phyloP scores from a whole-genome alignment of 2,888 invertebrate genomes.

The Ophonus ardosiacus region DNA sequence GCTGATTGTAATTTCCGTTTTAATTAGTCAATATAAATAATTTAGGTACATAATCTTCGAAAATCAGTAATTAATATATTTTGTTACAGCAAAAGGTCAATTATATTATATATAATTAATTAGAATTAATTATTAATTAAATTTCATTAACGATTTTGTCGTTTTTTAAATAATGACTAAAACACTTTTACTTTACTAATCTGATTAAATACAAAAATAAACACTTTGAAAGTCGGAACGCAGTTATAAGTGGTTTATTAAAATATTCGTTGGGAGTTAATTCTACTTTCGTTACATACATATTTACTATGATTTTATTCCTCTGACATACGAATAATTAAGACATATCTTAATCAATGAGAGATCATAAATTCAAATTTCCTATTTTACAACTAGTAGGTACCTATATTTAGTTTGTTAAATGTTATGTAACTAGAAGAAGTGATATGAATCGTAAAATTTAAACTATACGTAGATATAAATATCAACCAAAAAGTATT shows the following conservation, averaged over 20 bases:
- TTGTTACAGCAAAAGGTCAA: background rate
- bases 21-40: conserved; percentile 15
- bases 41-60: conserved; percentile 6
- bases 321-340: too few species aligned
- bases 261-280: background rate
- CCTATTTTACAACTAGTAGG: too few species aligned
- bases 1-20: background rate
- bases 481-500: too few species aligned
- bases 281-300: too few species aligned
- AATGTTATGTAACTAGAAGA: too few species aligned
- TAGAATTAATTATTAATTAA: conserved; percentile 27
- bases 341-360: too few species aligned
- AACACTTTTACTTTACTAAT: background rate
- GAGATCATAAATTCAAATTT: too few species aligned
- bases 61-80: conserved; percentile 11
- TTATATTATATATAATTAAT: conserved; percentile 32
- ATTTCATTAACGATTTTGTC: conserved; percentile 1
- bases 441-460: too few species aligned
- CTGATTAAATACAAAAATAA: background rate
- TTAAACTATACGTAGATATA: too few species aligned
- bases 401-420: too few species aligned
- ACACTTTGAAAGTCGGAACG: background rate
- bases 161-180: background rate
- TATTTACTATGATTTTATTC: too few species aligned
- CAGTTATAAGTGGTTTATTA: background rate